Percentiles rank a stretch among this genome's conserved stretches.
Conservation (phyloP, 2,797 vertebrate genomes). For the Myripristis murdjan region DNA sequence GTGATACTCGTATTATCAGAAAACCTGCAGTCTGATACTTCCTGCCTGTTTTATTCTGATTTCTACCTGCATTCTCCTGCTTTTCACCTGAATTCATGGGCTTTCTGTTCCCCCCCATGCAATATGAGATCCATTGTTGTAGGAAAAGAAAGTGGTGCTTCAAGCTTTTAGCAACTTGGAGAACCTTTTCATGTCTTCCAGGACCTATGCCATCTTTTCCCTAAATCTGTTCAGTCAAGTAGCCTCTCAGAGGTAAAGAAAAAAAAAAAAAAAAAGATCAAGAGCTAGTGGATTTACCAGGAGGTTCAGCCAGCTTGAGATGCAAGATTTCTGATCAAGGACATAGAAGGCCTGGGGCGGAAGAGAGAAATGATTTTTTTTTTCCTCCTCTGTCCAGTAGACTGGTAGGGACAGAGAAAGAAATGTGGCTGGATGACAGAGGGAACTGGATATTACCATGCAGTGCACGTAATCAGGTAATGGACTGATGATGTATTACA, state of each 20-base stretch:
- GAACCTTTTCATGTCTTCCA: neutral
- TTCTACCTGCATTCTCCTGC: neutral
- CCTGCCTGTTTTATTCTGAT: neutral
- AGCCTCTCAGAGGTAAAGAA: neutral
- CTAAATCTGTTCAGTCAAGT: too few relatives aligned
- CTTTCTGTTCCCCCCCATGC: neutral
- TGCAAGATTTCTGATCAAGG: constrained; percentile 8
- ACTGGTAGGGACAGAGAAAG: neutral
- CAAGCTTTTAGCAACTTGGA: neutral
- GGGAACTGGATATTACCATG: neutral
- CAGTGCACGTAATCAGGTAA: neutral
- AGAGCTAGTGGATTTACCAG: neutral
- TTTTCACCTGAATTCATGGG: neutral
- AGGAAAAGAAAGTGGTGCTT: neutral
- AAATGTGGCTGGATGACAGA: neutral
- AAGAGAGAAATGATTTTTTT: too few relatives aligned
- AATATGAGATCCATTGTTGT: constrained; percentile 2
- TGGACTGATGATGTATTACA: neutral
- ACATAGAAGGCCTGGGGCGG: neutral
- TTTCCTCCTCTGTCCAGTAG: neutral
- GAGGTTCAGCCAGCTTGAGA: neutral
- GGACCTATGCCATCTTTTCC: too few relatives aligned
- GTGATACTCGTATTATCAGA: too few relatives aligned
- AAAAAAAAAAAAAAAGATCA: neutral
- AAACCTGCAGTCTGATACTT: too few relatives aligned